Evolutionary conservation across 2,888 invertebrate genomes (phyloP), one percentile per base, ranked within the genome.

Genomic region (Tinea pellionella): DNA sequence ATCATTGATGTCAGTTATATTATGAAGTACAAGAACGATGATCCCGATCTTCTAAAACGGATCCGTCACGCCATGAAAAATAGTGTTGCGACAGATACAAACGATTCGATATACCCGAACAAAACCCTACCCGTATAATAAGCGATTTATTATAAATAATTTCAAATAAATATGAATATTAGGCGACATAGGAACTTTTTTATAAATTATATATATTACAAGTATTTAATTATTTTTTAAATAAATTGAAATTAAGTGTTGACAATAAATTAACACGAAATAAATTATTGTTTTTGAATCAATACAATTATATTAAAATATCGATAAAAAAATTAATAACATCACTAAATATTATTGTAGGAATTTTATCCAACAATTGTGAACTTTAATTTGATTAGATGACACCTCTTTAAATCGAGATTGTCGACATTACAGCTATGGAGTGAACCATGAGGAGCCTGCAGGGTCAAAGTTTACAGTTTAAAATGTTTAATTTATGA

Each of bases 351-450:
- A n/a, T 30, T 16, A 55, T 55, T 55, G 11, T 57, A 16, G 15
- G 16, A 32, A 32, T 16, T 19, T 30, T 57, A 15, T 75, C 77
- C 74, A 75, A 71, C 73, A 68, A 73, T 75, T 68, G 70, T 68
- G 68, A 68, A 70, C 68, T 77, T 79, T 81, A 82, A 84, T 83
- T 84, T 78, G 74, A 85, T 85, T 80, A 83, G 74, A 71, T 67
- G 74, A 71, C 71, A 70, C 70, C 71, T 71, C 66, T 67, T 66
- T 3, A 24, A 32, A 57, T 32, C 32, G 57, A 32, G 57, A 32
- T 57, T 2, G 16, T 57, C 32, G 57, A 2, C 53, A 12, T 53
- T 24, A 24, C 18, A 53, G 53, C 15, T 8, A n/a, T 9, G 15
- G 6, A n/a, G 12, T 2, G 13, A 47, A 47, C 24, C 11, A 29